Evolutionary conservation across 2,113 vertebrate species (phyloP), one percentile per base, ranked within the genome.

Genomic region (Gyps fulvus): DNA sequence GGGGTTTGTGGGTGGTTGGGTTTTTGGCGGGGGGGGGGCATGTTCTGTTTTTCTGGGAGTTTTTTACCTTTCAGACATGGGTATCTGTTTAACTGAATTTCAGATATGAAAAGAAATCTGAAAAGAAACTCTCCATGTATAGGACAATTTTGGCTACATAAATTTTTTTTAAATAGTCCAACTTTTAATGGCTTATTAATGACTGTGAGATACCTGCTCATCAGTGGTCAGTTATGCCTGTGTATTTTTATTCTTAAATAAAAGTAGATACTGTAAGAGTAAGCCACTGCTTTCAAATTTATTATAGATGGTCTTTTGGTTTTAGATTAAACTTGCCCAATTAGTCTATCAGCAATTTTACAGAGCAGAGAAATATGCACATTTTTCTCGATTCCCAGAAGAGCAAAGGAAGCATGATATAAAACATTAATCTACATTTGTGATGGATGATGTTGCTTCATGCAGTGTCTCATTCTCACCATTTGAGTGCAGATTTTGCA

Each of bases 281-380:
- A 65, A 25, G 43, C 22, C 54, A 29, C 55, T 77, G 13, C 88
- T 92, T 83, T 80, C 74, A 67, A 57, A 78, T 91, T 71, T 74
- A 34, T 77, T 32, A 57, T 42, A 65, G 22, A 13, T 89, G 38
- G 61, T 43, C 38, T 79, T 93, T 71, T 87, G 31, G 18, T 95
- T 95, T 93, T 43, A 85, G 66, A 72, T 77, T 66, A 83, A 50
- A 54, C 55, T 91, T 87, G 78, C 76, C 91, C 84, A 73, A 32
- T 97, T 96, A 95, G 29, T 83, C 67, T 87, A 43, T 85, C 80
- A 76, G 70, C 70, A 87, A 20, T 85, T 93, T 91, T 34, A 65
- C 1, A 67, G 67, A 82, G 62, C 45, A 63, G 31, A 55, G 91
- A 34, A 77, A 63, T 31, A 34, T 22, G 34, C 45, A 61, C 58